These are phyloP conservation scores for Heteractis magnifica DNA, from an alignment of 92 coral and sea anemone genomes.

Conservation along the genomic window DNA sequence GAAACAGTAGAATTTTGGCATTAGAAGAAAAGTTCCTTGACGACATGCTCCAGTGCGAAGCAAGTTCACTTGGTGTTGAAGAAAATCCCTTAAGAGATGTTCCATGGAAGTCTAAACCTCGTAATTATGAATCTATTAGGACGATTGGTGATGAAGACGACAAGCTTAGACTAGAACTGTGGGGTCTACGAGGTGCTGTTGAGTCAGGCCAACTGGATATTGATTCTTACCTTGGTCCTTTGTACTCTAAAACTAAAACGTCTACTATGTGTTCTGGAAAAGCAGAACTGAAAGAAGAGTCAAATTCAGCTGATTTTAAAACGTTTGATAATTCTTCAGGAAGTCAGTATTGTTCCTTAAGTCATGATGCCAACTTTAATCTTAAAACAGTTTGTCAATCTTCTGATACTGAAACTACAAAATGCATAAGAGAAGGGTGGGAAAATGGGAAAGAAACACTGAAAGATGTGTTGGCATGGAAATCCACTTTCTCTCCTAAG, in stretches of 20 bases:
- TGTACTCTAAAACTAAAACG: background rate
- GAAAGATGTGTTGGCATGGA: background rate
- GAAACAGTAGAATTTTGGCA: background rate
- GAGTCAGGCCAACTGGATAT: slow-evolving; percentile 69
- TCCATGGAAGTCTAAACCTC: background rate
- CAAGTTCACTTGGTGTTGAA: background rate
- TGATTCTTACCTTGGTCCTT: slow-evolving; percentile 43
- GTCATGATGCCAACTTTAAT: background rate
- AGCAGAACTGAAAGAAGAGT: background rate
- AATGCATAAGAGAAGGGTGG: background rate
- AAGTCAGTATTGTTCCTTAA: background rate
- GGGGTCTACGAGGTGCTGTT: slow-evolving; percentile 84
- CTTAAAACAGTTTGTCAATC: background rate
- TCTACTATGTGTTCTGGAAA: background rate
- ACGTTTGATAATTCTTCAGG: background rate
- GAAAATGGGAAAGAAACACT: background rate
- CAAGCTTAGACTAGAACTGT: slow-evolving; percentile 66
- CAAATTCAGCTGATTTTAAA: background rate
- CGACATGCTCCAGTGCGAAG: slow-evolving; percentile 12
- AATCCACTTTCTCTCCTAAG: background rate
- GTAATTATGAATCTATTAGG: background rate
- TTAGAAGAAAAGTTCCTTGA: background rate
- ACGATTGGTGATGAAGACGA: slow-evolving; percentile 55
- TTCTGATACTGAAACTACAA: too few species aligned
- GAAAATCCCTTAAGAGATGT: background rate